Conservation (phyloP, 2,888 invertebrate genomes). For the Aproaerema taeniolella region DNA sequence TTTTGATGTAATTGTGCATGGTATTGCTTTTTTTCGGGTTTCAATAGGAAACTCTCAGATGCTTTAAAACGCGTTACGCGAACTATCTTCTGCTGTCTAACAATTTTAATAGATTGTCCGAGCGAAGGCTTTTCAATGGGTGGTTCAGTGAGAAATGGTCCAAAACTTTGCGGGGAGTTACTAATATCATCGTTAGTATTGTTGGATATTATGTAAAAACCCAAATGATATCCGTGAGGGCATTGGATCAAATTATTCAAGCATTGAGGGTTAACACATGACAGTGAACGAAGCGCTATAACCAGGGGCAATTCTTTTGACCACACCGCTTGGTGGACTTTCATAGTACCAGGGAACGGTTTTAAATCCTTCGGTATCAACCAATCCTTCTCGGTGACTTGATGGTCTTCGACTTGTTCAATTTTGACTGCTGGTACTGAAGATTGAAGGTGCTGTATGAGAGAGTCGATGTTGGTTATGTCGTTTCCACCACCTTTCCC, state of each 20-base stretch:
- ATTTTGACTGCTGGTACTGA: conserved; percentile 10
- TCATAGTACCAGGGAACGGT: conserved; percentile 17
- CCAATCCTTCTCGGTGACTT: conserved; percentile 13
- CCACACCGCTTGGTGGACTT: conserved; percentile 18
- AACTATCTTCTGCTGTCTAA: too few species aligned
- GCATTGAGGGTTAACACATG: background rate
- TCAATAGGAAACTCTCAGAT: too few species aligned
- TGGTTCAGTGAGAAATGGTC: too few species aligned
- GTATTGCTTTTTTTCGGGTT: too few species aligned
- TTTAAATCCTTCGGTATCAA: conserved; percentile 14
- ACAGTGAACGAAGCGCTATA: background rate
- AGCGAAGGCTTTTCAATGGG: too few species aligned
- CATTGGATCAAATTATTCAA: background rate
- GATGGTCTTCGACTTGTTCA: conserved; percentile 12
- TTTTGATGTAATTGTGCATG: too few species aligned
- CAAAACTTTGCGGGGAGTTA: too few species aligned
- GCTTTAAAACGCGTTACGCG: too few species aligned
- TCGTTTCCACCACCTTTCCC: conserved; percentile 23
- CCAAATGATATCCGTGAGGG: background rate
- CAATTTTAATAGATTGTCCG: too few species aligned
- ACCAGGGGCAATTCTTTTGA: background rate
- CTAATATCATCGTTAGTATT: too few species aligned
- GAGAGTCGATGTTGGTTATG: conserved; percentile 10
- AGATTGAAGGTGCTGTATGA: conserved; percentile 9
- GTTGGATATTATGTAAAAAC: background rate